These are phyloP conservation scores for Bombus sylvicola DNA, from an alignment of 1,140 invertebrate species.

Conservation along the genomic window DNA sequence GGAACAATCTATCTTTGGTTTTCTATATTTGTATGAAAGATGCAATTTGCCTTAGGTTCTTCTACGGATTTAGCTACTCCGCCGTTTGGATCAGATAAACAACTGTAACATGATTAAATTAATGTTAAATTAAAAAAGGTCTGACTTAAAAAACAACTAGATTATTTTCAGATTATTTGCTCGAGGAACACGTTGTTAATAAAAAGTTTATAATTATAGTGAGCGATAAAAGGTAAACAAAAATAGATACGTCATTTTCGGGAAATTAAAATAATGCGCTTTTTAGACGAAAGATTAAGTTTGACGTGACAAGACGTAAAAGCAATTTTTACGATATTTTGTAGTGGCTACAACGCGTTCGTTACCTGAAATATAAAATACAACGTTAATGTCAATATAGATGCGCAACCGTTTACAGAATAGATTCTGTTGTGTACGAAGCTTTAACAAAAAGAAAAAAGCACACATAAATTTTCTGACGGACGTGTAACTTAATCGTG, in stretches of 20 bases:
- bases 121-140: background rate
- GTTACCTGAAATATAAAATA: constrained; percentile 21
- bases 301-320: background rate
- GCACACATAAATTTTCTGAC: background rate
- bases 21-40: constrained; percentile 56
- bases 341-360: background rate
- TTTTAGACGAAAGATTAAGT: background rate
- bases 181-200: background rate
- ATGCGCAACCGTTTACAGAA: background rate
- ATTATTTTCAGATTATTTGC: background rate
- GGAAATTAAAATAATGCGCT: background rate
- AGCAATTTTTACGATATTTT: background rate
- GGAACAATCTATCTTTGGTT: constrained; percentile 57
- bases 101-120: background rate
- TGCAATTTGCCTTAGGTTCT: constrained; percentile 55
- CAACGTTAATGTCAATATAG: background rate
- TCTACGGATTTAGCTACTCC: constrained; percentile 43
- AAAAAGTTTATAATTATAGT: background rate
- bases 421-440: too few relatives aligned
- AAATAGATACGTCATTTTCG: background rate
- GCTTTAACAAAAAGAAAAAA: too few relatives aligned
- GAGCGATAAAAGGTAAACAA: background rate
- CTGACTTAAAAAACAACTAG: background rate
- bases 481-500: background rate
- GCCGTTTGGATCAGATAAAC: constrained; percentile 22